Conservation (phyloP, 2,797 vertebrate species). For the Anisognathus igniventris region DNA sequence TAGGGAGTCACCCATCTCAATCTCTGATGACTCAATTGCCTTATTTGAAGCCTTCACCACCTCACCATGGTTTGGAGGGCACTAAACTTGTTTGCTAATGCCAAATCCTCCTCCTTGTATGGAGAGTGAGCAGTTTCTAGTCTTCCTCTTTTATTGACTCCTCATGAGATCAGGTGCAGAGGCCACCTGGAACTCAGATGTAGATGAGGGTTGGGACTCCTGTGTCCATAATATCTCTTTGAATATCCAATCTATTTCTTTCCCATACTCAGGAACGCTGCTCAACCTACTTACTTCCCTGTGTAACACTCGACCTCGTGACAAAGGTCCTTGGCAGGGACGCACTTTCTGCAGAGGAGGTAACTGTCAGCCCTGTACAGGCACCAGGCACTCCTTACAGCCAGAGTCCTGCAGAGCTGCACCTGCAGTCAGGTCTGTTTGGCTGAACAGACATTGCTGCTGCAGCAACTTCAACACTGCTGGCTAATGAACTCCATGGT, state of each 20-base stretch:
- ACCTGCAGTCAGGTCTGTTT: too few species aligned
- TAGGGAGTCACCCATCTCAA: not conserved
- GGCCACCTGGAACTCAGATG: not conserved
- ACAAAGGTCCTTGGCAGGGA: not conserved
- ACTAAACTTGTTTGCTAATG: not conserved
- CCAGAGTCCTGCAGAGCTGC: not conserved
- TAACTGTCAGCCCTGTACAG: not conserved
- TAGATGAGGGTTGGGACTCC: not conserved
- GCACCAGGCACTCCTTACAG: not conserved
- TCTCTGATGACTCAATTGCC: not conserved
- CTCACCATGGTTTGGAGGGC: not conserved
- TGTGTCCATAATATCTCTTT: not conserved
- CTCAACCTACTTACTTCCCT: not conserved
- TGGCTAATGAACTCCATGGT: rapidly evolving
- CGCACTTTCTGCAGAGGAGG: not conserved
- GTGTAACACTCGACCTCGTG: not conserved
- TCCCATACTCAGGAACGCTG: not conserved
- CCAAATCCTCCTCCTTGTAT: not conserved
- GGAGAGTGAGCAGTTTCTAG: not conserved
- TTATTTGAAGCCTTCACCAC: not conserved
- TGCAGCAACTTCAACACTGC: not conserved
- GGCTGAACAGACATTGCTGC: not conserved
- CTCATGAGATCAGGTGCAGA: not conserved
- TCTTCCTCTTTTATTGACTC: not conserved
- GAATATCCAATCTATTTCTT: not conserved